phyloP scores from a whole-genome alignment of 2,797 vertebrate species.

The Spondyliosoma cantharus region DNA sequence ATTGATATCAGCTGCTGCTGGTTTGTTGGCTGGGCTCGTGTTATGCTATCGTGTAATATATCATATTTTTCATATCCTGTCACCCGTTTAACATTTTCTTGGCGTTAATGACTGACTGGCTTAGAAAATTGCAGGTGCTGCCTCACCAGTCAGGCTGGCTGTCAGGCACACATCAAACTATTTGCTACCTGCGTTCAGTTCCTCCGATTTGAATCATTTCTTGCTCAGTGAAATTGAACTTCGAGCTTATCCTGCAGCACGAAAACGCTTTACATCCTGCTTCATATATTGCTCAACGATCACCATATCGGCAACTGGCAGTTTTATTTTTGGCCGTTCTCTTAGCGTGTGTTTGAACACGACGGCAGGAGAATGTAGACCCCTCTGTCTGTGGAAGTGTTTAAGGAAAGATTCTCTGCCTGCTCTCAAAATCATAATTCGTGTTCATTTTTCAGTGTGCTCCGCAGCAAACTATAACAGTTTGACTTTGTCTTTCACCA shows the following conservation, averaged over 20 bases:
- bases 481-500: slow-evolving; percentile 58
- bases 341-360: background rate
- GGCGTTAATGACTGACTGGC: background rate
- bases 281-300: slow-evolving; percentile 28
- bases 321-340: slow-evolving; percentile 26
- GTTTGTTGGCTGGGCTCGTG: background rate
- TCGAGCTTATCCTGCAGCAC: background rate
- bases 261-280: background rate
- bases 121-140: slow-evolving; percentile 4
- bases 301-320: slow-evolving; percentile 12
- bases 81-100: background rate
- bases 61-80: background rate
- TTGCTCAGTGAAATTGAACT: background rate
- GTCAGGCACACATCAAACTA: slow-evolving; percentile 7
- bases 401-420: slow-evolving; percentile 31
- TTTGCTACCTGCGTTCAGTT: slow-evolving; percentile 3
- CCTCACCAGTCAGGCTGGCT: slow-evolving; percentile 3
- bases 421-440: slow-evolving; percentile 28
- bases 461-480: slow-evolving; percentile 29
- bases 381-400: background rate
- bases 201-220: background rate
- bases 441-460: slow-evolving; percentile 18
- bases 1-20: background rate
- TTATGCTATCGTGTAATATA: background rate
- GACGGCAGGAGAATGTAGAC: slow-evolving; percentile 11